Evolutionary conservation across 1,140 invertebrate species (phyloP).

Genomic region (Drosophila lowei): DNA sequence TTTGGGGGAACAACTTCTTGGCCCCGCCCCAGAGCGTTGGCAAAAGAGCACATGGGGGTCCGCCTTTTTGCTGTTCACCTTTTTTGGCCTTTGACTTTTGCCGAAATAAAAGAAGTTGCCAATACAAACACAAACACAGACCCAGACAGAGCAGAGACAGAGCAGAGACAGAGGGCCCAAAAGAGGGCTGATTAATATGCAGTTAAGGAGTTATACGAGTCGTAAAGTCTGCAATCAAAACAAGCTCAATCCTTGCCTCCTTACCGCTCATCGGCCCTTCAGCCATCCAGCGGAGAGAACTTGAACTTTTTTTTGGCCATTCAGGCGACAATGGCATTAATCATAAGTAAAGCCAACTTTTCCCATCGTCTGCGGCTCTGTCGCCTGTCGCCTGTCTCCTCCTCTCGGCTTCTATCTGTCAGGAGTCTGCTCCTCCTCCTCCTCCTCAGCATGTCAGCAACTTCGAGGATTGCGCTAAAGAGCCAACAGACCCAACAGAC

Average conservation of each 20-base stretch:
- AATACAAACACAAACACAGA: conserved; percentile 32
- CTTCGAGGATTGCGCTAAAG: no score
- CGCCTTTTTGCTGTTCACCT: conserved; percentile 61
- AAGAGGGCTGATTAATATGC: conserved; percentile 40
- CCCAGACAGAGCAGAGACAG: neutral
- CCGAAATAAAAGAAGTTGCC: conserved; percentile 58
- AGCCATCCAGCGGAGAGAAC: neutral
- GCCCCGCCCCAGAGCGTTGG: conserved; percentile 13
- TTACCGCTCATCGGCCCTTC: neutral
- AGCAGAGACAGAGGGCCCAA: conserved; percentile 1
- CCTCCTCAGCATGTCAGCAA: no score
- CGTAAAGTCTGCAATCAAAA: conserved; percentile 29
- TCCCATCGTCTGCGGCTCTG: conserved; percentile 4
- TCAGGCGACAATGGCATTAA: conserved; percentile 32
- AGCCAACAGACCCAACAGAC: no score
- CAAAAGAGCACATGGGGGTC: conserved; percentile 34
- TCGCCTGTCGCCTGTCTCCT: neutral
- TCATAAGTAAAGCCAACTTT: conserved; percentile 36
- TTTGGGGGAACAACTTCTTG: conserved; percentile 38
- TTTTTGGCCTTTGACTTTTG: conserved; percentile 45
- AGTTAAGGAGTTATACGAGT: conserved; percentile 37
- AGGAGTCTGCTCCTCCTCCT: no score
- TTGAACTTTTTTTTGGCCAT: conserved; percentile 39
- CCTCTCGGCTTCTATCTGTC: no score
- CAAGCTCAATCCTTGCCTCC: conserved; percentile 16